phyloP scores from a whole-genome alignment of 1,140 invertebrate genomes.

The Zaprionus capensis region DNA sequence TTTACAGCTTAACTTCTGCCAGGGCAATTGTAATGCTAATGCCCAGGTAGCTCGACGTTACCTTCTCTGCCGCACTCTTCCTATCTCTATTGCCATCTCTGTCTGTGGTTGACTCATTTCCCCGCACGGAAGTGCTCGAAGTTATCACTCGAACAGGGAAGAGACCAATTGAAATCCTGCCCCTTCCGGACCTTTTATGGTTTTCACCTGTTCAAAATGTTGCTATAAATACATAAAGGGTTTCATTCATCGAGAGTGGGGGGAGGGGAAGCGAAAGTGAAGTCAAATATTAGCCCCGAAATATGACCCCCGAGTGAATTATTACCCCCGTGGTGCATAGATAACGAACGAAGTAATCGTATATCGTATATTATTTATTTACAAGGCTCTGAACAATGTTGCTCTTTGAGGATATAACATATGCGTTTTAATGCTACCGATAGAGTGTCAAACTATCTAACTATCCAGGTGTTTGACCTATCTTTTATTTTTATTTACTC shows the following conservation, averaged over 20 bases:
- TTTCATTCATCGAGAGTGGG: constrained; percentile 43
- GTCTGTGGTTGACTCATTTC: constrained; percentile 38
- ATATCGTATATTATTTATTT: constrained; percentile 3
- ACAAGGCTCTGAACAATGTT: background rate
- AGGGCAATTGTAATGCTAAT: constrained; percentile 71
- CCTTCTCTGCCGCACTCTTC: constrained; percentile 30
- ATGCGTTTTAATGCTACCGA: background rate
- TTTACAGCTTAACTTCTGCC: constrained; percentile 59
- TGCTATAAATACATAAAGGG: constrained; percentile 61
- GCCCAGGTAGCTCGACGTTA: constrained; percentile 47
- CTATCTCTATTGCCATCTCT: constrained; percentile 12
- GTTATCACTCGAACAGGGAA: constrained; percentile 36
- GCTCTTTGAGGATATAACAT: constrained; percentile 15
- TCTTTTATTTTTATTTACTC: background rate
- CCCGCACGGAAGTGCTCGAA: constrained; percentile 39
- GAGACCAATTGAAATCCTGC: constrained; percentile 32
- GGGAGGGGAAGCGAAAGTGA: constrained; percentile 23
- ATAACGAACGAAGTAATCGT: constrained; percentile 30
- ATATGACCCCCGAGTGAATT: constrained; percentile 45
- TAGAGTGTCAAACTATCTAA: constrained; percentile 9
- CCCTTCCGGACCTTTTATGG: constrained; percentile 58
- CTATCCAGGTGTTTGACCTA: constrained; percentile 32
- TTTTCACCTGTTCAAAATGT: constrained; percentile 64
- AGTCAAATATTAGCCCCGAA: constrained; percentile 57
- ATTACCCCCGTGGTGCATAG: constrained; percentile 26